phyloP scores from a whole-genome alignment of 2,888 invertebrate genomes.

The Eilema griseolum region DNA sequence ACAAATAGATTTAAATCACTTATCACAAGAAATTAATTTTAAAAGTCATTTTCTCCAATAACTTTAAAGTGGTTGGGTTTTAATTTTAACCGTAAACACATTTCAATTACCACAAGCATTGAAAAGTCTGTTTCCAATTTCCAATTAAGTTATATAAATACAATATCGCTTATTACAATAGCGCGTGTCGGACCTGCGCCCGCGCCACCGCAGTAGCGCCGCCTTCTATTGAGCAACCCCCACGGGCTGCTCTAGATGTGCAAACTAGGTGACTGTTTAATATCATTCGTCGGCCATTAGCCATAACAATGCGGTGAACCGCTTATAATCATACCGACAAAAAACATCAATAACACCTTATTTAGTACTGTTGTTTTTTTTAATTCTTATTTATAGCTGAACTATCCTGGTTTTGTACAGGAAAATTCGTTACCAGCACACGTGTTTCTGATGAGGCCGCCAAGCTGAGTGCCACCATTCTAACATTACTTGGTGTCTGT shows the following conservation, averaged over 20 bases:
- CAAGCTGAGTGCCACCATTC: too few relatives aligned
- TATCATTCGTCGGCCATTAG: conserved; percentile 34
- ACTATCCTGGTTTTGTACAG: too few relatives aligned
- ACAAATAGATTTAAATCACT: too few relatives aligned
- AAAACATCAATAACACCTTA: background rate
- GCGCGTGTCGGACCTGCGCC: background rate
- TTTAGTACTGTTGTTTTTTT: background rate
- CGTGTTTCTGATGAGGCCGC: too few relatives aligned
- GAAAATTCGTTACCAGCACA: too few relatives aligned
- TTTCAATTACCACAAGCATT: background rate
- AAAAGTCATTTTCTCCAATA: too few relatives aligned
- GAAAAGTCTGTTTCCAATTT: background rate
- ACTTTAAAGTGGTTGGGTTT: too few relatives aligned
- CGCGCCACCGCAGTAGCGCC: conserved; percentile 32
- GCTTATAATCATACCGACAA: conserved; percentile 33
- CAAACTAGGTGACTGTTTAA: conserved; percentile 44
- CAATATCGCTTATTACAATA: background rate
- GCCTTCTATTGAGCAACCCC: conserved; percentile 22
- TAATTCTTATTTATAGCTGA: background rate
- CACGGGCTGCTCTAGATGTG: conserved; percentile 49
- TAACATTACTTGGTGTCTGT: too few relatives aligned
- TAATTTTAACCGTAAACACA: too few relatives aligned
- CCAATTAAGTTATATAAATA: background rate
- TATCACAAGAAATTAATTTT: too few relatives aligned
- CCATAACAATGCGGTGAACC: conserved; percentile 50